Base-by-base conservation (phyloP, 2,888 invertebrate species). In the Trissolcus brochymenae region DNA sequence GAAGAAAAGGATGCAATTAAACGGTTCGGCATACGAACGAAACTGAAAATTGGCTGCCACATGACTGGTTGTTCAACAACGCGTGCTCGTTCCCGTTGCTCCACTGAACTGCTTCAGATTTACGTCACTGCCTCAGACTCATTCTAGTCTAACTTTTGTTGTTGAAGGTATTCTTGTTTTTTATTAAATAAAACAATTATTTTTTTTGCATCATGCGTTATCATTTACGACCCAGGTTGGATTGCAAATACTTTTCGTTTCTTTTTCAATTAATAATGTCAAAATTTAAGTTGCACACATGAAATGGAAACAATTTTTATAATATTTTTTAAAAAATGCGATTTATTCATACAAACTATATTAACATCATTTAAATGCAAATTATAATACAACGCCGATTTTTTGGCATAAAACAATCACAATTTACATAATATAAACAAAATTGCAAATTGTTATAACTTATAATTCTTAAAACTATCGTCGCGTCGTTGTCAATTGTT, bases 41-140 rank as follows among this genome's bases (percentile, higher is more conserved):
- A 16, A 49, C 9, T 77, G 43, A 50, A 57, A 77, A 70, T 78
- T 79, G 71, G 77, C 75, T 74, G 82, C 82, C 84, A 80, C 84
- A 84, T 83, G 82, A 84, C 82, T 84, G 84, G 82, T 81, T 65
- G 80, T 81, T 25, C 62, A 64, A 40, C 17, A 43, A 66, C 35
- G 14, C 62, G 11, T 50, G 35, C 29, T 59, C 25, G 46, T 46
- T 19, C 40, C 21, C 50, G 61, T 29, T 56, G 35, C 43, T 17
- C 60, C 43, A 56, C 35, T 14, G 56, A 70, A 29, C 61, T 4
- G 43, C 56, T 14, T 55, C 62, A 9, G 35, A 62, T 13, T 25
- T 40, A 7, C 60, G 25, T 59, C 68, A 57, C 57, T 40, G 66
- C 55, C 29, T 56, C 54, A 21, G 35, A 54, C 49, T 68, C 60